Percentiles rank a stretch among this genome's conserved stretches.
phyloP scores from a whole-genome alignment of 2,113 vertebrate species.

The Melanocharis versteri region DNA sequence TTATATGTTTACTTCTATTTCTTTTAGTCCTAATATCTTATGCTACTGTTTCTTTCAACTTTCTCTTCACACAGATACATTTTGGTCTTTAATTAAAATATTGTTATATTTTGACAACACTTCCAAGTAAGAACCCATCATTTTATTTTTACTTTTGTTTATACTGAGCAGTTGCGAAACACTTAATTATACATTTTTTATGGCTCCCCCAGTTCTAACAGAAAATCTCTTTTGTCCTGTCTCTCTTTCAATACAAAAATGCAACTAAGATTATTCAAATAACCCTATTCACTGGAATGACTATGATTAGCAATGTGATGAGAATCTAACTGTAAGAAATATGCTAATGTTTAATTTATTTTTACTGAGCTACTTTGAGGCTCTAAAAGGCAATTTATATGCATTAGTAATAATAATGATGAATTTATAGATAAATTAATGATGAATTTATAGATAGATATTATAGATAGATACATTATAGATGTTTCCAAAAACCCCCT shows the following conservation, averaged over 20 bases:
- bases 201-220: not conserved
- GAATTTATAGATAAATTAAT: not conserved
- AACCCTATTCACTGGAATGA: not conserved
- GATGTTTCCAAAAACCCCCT: not conserved
- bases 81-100: slow-evolving; percentile 17
- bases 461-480: not conserved
- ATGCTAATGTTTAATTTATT: slow-evolving; percentile 12
- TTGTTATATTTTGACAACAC: slow-evolving; percentile 7
- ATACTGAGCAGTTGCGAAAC: not conserved
- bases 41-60: not conserved
- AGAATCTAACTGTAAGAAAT: slow-evolving; percentile 30
- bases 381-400: slow-evolving; percentile 14
- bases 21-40: not conserved
- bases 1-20: not conserved
- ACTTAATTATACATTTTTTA: not conserved
- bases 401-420: not conserved
- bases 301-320: slow-evolving; percentile 14
- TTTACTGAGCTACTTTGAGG: not conserved
- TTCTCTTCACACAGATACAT: not conserved
- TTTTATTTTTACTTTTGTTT: not conserved
- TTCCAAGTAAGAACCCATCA: not conserved
- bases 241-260: not conserved
- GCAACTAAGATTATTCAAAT: not conserved
- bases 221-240: not conserved
- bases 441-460: not conserved